Evolutionary conservation across 1,140 invertebrate genomes (phyloP), one percentile per base, ranked within the genome.

Genomic region (Asbolus verrucosus): DNA sequence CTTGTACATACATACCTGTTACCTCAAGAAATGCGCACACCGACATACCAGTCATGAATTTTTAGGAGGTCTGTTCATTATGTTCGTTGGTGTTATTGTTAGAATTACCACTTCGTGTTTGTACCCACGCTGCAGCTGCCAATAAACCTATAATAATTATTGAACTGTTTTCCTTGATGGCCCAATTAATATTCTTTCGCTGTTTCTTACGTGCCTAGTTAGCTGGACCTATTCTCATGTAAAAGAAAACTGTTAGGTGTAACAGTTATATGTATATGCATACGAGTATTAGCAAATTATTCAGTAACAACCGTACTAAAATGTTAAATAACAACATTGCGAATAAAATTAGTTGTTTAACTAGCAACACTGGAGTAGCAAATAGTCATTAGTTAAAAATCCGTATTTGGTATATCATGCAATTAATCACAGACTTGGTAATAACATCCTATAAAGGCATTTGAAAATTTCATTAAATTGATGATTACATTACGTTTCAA

Each of bases 1-100:
- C 61, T 63, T 63, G 61, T 63, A 39, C 27, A 27, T 27, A 54
- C 46, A 54, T 69, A 62, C 54, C 66, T 65, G 18, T 38, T 65
- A 19, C 43, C 27, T 61, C 24, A 50, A 38, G 46, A 54, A 54
- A 54, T 54, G 46, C 46, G 46, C 46, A 21, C 46, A 54, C 21
- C 46, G 27, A 36, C 24, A 27, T 27, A 27, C 3, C 11, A 36
- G 5, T 36, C 5, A 36, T n/a, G n/a, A n/a, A 6, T 36, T 36
- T 50, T 50, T 21, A 18, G 43, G 6, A 18, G 4, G 9, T 50
- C 21, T 30, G 9, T 27, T 27, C 6, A 15, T 54, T 13, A 27
- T 27, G 18, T 54, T 54, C 11, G 13, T 31, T 13, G n/a, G n/a
- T n/a, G n/a, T n/a, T n/a, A n/a, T n/a, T n/a, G n/a, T 27, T 21